These are phyloP conservation scores for Baryphthengus martii DNA, from an alignment of 2,113 vertebrate species.

Conservation along the genomic window DNA sequence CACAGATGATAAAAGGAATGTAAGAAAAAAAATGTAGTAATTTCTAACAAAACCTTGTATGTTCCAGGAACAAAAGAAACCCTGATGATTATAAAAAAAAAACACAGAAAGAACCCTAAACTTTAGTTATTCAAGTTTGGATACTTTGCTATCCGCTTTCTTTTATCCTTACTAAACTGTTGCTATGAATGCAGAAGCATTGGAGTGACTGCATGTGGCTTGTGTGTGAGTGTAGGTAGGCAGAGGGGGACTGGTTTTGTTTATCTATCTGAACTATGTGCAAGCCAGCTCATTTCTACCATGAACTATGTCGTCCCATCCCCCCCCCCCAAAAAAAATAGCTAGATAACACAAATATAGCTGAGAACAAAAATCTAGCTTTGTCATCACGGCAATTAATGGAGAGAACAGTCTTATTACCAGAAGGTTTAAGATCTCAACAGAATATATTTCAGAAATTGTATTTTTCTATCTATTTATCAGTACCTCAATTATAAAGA, in stretches of 20 bases:
- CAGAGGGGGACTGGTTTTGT: not conserved
- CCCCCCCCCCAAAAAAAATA: not conserved
- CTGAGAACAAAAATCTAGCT: not conserved
- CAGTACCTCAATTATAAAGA: not conserved
- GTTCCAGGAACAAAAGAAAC: not conserved
- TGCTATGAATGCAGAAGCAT: not conserved
- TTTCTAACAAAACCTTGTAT: not conserved
- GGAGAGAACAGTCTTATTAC: not conserved
- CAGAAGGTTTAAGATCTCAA: not conserved
- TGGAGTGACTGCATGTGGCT: no score
- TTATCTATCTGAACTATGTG: not conserved
- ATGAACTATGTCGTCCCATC: not conserved
- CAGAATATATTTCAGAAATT: not conserved
- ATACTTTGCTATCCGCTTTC: not conserved
- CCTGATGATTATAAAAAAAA: not conserved
- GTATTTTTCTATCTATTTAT: not conserved
- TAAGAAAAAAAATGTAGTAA: not conserved
- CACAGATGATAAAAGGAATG: not conserved
- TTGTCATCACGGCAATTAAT: not conserved
- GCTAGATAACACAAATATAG: not conserved
- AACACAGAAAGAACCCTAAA: not conserved
- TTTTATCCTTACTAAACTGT: not conserved
- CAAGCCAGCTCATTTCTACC: not conserved
- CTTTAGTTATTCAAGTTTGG: not conserved
- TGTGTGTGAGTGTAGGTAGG: not conserved